Percentiles rank a stretch among this genome's conserved stretches.
These are phyloP conservation scores for Oenanthe melanoleuca DNA, from an alignment of 2,113 vertebrate genomes.

Conservation along the genomic window DNA sequence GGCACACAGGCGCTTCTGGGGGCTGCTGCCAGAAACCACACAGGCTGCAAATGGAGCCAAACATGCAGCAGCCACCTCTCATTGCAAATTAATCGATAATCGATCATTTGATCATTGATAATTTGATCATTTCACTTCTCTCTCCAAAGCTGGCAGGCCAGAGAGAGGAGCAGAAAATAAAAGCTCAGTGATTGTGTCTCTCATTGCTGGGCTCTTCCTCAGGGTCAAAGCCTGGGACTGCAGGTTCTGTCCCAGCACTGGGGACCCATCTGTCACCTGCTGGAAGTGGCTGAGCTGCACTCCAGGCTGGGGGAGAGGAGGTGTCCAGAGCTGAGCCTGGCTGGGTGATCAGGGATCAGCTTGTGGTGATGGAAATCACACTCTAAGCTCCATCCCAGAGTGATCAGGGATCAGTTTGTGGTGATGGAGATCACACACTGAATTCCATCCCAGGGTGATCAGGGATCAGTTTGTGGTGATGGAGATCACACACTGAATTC, in stretches of 20 bases:
- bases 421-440: too few relatives aligned
- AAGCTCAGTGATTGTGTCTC: neutral
- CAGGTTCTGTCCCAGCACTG: neutral
- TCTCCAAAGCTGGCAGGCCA: neutral
- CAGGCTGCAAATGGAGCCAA: neutral
- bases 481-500: neutral
- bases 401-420: too few relatives aligned
- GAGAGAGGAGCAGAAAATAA: neutral
- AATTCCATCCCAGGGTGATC: neutral
- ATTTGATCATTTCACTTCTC: neutral
- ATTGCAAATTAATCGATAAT: neutral
- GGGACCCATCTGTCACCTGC: neutral
- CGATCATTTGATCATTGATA: too few relatives aligned
- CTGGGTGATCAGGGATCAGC: neutral
- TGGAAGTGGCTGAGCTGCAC: neutral
- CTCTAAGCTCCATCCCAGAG: neutral
- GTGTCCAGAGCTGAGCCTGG: neutral
- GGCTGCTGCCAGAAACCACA: neutral
- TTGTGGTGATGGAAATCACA: neutral
- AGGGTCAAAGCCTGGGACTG: neutral
- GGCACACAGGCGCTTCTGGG: neutral
- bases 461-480: too few relatives aligned
- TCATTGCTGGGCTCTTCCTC: fast-evolving
- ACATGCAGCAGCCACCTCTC: neutral
- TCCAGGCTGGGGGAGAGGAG: neutral